Base-by-base conservation (phyloP, 2,888 invertebrate species). In the Heliconius ethilla region DNA sequence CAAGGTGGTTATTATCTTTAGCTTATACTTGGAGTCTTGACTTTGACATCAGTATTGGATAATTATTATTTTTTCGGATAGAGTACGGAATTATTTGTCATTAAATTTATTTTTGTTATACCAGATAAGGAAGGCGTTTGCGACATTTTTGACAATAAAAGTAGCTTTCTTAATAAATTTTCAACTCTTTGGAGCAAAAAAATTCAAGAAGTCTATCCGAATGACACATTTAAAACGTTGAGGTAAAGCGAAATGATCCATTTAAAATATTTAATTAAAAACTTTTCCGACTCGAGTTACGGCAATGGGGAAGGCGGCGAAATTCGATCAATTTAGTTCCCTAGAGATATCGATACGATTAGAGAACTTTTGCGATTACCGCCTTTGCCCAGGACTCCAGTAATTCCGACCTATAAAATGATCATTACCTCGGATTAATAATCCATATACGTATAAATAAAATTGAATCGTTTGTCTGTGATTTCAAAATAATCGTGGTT, bases 201-300 rank as follows among this genome's bases (percentile, higher is more conserved):
- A 40, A 75, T 69, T 22, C 11, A 40, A 22, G 18, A 25, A 55
- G 4, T 59, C 55, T 10, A 69, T 67, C 15, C 33, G 22, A 59
- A 40, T 51, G 45, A 70, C 59, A 76, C 51, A 76, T 51, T 45
- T 70, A 77, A 66, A 73, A 33, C 10, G 37, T 55, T 29, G 73
- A 74, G 73, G 73, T 67, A 74, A 66, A 73, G 27, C 63, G 73
- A 66, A 77, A 65, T 55, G 73, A 77, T 63, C 65, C 27, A 69
- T 51, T 77, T 70, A 55, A 63, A 77, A 77, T 79, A 79, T 77
- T 79, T 75, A 79, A 77, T 77, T 75, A 75, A 75, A 79, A 79
- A 79, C 79, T 77, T 79, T 74, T 77, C 77, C 66, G 75, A 70
- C 29, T 79, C 75, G 77, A 79, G 75, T 79, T 77, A 79, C 77